These are phyloP conservation scores for Manduca sexta DNA, from an alignment of 1,140 invertebrate genomes.

Conservation along the genomic window DNA sequence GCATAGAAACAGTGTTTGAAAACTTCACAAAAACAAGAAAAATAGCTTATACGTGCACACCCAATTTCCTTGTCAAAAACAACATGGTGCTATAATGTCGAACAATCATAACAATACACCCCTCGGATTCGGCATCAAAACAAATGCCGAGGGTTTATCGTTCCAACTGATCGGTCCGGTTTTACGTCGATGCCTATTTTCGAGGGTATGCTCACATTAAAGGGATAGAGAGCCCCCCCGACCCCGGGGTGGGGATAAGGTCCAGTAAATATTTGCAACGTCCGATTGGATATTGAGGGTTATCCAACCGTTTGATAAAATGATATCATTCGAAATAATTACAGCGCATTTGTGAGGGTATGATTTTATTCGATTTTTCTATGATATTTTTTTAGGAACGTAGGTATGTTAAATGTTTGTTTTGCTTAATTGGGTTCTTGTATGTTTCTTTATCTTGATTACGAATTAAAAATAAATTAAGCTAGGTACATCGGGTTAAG, in stretches of 20 bases:
- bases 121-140: constrained; percentile 5
- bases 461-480: too few relatives aligned
- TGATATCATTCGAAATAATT: constrained; percentile 4
- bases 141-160: constrained; percentile 14
- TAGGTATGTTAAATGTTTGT: neutral
- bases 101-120: neutral
- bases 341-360: neutral
- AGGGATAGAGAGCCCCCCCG: neutral
- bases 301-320: constrained; percentile 1
- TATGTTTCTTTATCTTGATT: too few relatives aligned
- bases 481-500: too few relatives aligned
- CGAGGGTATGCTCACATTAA: constrained; percentile 12
- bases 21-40: too few relatives aligned
- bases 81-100: neutral
- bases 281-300: constrained; percentile 1
- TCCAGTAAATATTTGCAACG: neutral
- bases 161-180: constrained; percentile 14
- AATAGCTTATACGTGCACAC: too few relatives aligned
- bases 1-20: too few relatives aligned
- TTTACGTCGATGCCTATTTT: constrained; percentile 15
- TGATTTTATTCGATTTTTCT: neutral
- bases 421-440: too few relatives aligned
- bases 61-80: too few relatives aligned
- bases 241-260: neutral
- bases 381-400: neutral